phyloP scores from a whole-genome alignment of 2,113 vertebrate genomes.

The Ursus arctos region DNA sequence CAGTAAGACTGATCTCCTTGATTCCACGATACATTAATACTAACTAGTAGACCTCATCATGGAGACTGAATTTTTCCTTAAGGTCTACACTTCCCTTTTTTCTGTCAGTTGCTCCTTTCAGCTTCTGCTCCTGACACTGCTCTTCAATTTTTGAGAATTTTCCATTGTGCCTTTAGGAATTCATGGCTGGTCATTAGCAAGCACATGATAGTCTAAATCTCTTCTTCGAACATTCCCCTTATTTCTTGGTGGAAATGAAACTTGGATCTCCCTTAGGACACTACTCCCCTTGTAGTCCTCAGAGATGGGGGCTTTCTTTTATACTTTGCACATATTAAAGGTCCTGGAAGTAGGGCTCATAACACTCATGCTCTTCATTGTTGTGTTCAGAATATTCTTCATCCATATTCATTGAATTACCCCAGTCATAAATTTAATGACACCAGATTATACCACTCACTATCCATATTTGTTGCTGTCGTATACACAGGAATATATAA shows the following conservation, averaged over 20 bases:
- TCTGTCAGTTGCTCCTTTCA: background rate
- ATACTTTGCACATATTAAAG: background rate
- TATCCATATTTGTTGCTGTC: background rate
- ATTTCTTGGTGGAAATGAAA: background rate
- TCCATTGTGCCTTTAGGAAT: background rate
- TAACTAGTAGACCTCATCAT: background rate
- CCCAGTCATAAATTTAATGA: background rate
- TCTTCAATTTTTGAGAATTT: background rate
- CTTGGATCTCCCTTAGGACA: background rate
- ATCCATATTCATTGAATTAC: background rate
- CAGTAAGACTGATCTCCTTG: background rate
- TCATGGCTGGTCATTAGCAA: background rate
- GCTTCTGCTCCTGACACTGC: background rate
- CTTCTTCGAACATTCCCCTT: background rate
- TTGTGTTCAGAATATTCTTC: background rate
- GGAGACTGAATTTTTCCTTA: background rate
- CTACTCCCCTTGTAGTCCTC: fast-evolving
- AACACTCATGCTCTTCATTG: background rate
- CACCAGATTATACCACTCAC: background rate
- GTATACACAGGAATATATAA: fast-evolving
- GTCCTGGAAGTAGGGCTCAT: background rate
- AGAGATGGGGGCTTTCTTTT: background rate
- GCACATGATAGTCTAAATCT: background rate
- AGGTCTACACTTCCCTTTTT: background rate
- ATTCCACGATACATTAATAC: background rate